A percentile compares a stretch with the other conserved stretches of the same genome.
Evolutionary conservation across 1,140 invertebrate species (phyloP).

Genomic region (Sinonovacula constricta): DNA sequence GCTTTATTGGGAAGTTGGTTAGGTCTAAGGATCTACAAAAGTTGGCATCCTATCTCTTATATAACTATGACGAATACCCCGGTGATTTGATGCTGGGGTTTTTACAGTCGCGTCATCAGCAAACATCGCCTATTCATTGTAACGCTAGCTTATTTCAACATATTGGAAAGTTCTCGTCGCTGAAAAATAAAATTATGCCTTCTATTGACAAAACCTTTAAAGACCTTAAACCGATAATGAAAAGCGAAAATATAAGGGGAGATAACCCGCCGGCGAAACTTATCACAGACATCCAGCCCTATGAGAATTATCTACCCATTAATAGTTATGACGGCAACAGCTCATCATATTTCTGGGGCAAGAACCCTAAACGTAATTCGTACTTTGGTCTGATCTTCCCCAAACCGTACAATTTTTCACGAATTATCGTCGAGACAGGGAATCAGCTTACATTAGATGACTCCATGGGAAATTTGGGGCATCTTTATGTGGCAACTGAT

Average conservation of each 20-base stretch:
- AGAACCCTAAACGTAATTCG: slow-evolving; percentile 33
- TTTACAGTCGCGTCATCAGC: slow-evolving; percentile 58
- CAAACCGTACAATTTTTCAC: slow-evolving; percentile 49
- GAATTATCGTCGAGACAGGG: slow-evolving; percentile 58
- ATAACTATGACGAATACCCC: slow-evolving; percentile 73
- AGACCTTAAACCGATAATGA: slow-evolving; percentile 9
- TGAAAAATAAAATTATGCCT: slow-evolving; percentile 60
- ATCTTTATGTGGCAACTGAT: slow-evolving; percentile 13
- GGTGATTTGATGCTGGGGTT: slow-evolving; percentile 73
- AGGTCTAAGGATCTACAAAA: slow-evolving; percentile 65
- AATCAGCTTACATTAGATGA: slow-evolving; percentile 32
- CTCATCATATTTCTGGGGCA: slow-evolving; percentile 56
- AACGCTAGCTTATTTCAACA: slow-evolving; percentile 75
- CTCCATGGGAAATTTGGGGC: slow-evolving; percentile 15
- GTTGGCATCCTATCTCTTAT: slow-evolving; percentile 66
- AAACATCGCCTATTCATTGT: slow-evolving; percentile 52
- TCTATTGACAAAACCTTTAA: slow-evolving; percentile 56
- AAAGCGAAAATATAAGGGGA: slow-evolving; percentile 30
- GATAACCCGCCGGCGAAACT: slow-evolving; percentile 59
- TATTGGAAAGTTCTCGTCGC: slow-evolving; percentile 73
- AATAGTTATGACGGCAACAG: slow-evolving; percentile 52
- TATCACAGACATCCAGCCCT: slow-evolving; percentile 45
- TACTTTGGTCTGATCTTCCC: slow-evolving; percentile 56
- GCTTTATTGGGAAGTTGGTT: slow-evolving; percentile 77
- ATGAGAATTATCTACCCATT: slow-evolving; percentile 26